Evolutionary conservation across 1,140 invertebrate species (phyloP).

Genomic region (Diorhabda elongata): DNA sequence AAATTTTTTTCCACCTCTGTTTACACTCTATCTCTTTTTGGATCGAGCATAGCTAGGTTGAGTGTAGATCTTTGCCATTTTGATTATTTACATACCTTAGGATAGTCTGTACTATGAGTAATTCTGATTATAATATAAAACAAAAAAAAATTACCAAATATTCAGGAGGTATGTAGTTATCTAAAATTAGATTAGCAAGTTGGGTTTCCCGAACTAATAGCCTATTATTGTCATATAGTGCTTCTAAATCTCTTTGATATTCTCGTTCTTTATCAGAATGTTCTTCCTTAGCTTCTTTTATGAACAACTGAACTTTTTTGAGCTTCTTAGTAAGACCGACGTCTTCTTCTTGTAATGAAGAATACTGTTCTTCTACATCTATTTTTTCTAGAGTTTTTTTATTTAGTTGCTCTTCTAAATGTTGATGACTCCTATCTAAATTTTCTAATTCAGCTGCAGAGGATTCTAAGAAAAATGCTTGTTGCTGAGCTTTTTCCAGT

Average conservation of each 20-base stretch:
- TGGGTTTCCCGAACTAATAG: slow-evolving; percentile 88
- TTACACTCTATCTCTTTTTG: too few species aligned
- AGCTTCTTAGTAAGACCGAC: slow-evolving; percentile 89
- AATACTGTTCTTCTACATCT: slow-evolving; percentile 95
- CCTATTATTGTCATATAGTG: slow-evolving; percentile 86
- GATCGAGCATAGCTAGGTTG: too few species aligned
- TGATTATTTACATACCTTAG: too few species aligned
- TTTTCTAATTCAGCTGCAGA: slow-evolving; percentile 87
- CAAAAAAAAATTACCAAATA: slow-evolving; percentile 55
- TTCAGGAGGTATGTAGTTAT: slow-evolving; percentile 88
- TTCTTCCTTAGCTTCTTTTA: slow-evolving; percentile 81
- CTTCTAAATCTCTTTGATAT: slow-evolving; percentile 95
- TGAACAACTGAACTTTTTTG: slow-evolving; percentile 78
- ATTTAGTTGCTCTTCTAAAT: slow-evolving; percentile 74
- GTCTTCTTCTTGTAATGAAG: slow-evolving; percentile 89
- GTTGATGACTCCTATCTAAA: slow-evolving; percentile 75
- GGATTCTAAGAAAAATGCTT: slow-evolving; percentile 77
- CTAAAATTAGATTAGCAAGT: slow-evolving; percentile 78
- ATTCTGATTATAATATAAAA: background rate
- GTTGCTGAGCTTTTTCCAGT: slow-evolving; percentile 95
- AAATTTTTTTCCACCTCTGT: too few species aligned
- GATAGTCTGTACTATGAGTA: too few species aligned
- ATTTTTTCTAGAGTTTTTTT: slow-evolving; percentile 90
- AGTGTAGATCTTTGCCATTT: too few species aligned
- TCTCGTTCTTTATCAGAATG: slow-evolving; percentile 86